Conservation (phyloP, 37 sponge, comb jelly and placozoan genomes). For the Spongia lamella region DNA sequence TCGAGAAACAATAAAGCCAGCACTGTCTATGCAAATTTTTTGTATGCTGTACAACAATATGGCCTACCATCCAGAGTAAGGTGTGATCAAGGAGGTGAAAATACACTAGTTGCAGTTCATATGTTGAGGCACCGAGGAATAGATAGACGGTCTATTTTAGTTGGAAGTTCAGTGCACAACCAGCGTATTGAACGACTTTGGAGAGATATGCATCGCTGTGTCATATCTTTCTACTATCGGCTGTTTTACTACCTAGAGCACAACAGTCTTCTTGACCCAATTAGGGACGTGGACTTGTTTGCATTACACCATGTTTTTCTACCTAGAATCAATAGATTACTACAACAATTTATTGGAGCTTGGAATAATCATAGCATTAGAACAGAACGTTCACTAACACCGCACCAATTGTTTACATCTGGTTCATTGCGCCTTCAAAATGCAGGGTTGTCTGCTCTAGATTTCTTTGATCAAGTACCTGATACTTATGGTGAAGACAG, state of each 20-base stretch:
- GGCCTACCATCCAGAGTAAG: slow-evolving; percentile 47
- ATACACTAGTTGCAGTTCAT: slow-evolving; percentile 22
- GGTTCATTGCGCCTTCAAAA: slow-evolving; percentile 6
- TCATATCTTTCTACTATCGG: slow-evolving; percentile 15
- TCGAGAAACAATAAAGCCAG: slow-evolving; percentile 28
- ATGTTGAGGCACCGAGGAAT: slow-evolving; percentile 31
- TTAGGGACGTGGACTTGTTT: slow-evolving; percentile 20
- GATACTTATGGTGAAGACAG: slow-evolving; percentile 26
- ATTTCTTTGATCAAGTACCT: slow-evolving; percentile 24
- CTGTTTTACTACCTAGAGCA: slow-evolving; percentile 39
- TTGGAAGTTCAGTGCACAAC: slow-evolving; percentile 44
- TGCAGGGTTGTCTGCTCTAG: slow-evolving; percentile 1
- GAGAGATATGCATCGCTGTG: slow-evolving; percentile 26
- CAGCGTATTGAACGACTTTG: slow-evolving; percentile 49
- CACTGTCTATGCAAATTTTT: slow-evolving; percentile 23
- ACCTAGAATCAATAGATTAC: slow-evolving; percentile 29
- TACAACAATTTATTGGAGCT: neutral
- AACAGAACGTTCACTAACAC: neutral
- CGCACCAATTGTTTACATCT: slow-evolving; percentile 3
- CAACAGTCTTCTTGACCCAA: slow-evolving; percentile 17
- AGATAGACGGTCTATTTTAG: slow-evolving; percentile 17
- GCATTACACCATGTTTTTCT: slow-evolving; percentile 34
- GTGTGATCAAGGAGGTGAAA: slow-evolving; percentile 45
- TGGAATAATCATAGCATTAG: slow-evolving; percentile 41
- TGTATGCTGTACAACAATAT: slow-evolving; percentile 17